phyloP scores from a whole-genome alignment of 2,888 invertebrate species.

The Spisula subtruncata region DNA sequence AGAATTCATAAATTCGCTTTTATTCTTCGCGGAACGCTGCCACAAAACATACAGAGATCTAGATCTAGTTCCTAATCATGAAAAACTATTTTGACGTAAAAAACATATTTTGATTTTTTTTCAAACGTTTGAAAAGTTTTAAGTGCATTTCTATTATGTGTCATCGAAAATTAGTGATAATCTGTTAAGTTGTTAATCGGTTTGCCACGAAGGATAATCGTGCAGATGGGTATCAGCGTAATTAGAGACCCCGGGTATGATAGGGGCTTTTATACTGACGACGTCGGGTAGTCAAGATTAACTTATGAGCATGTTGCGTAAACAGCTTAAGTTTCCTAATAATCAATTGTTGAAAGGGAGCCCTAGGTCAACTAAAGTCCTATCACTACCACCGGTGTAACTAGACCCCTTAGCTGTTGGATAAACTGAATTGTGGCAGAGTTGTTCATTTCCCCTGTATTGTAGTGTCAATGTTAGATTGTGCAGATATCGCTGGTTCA shows the following conservation, averaged over 20 bases:
- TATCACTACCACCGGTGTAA: not conserved
- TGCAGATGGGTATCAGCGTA: not conserved
- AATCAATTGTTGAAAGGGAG: constrained; percentile 37
- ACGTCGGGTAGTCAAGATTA: constrained; percentile 31
- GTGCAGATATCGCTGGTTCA: too few species aligned
- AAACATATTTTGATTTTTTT: not conserved
- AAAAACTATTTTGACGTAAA: constrained; percentile 14
- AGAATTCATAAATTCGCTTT: constrained; percentile 22
- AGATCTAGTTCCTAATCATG: not conserved
- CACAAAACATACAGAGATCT: too few species aligned
- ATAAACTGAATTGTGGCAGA: not conserved
- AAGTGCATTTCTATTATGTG: not conserved
- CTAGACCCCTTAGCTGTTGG: not conserved
- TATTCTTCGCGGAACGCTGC: not conserved
- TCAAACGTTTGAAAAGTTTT: not conserved
- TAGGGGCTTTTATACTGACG: constrained; percentile 24
- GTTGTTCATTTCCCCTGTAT: not conserved
- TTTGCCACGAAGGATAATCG: constrained; percentile 13
- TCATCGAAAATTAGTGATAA: not conserved
- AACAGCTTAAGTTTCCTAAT: constrained; percentile 27
- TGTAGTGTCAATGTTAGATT: not conserved
- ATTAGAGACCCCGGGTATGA: constrained; percentile 17
- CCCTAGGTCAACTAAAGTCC: not conserved
- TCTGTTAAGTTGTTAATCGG: not conserved
- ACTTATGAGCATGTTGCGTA: constrained; percentile 40